These are phyloP conservation scores for Drosophila serrata DNA, from an alignment of 1,140 invertebrate genomes.

Conservation along the genomic window DNA sequence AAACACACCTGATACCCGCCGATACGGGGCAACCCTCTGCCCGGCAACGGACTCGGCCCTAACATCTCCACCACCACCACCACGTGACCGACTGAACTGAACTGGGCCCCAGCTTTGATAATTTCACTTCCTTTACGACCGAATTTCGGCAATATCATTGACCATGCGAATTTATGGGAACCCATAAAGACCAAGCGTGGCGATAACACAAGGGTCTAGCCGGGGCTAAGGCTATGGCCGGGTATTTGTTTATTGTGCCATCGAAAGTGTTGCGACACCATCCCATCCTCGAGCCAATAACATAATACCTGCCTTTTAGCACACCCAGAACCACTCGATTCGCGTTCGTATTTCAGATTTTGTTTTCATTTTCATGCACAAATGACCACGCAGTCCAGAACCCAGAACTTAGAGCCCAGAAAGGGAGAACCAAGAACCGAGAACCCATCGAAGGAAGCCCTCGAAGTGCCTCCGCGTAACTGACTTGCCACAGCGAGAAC, in stretches of 20 bases:
- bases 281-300: conserved; percentile 25
- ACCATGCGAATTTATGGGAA: conserved; percentile 51
- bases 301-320: conserved; percentile 19
- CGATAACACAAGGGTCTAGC: conserved; percentile 45
- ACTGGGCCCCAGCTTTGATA: conserved; percentile 33
- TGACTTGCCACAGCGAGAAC: conserved; percentile 45
- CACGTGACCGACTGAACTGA: conserved; percentile 25
- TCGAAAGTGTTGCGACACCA: conserved; percentile 47
- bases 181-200: conserved; percentile 43
- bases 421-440: conserved; percentile 17
- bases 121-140: conserved; percentile 51
- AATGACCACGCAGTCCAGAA: conserved; percentile 41
- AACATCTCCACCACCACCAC: conserved; percentile 1
- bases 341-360: conserved; percentile 49
- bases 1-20: conserved; percentile 31
- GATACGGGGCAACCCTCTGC: conserved; percentile 1
- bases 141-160: conserved; percentile 45
- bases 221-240: neutral
- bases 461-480: conserved; percentile 48
- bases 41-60: conserved; percentile 21
- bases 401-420: conserved; percentile 5
- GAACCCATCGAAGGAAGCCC: conserved; percentile 39
- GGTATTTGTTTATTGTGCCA: conserved; percentile 48
- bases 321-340: conserved; percentile 15
- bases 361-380: conserved; percentile 63